Evolutionary conservation across 2,888 invertebrate species (phyloP), one percentile per base, ranked within the genome.

Genomic region (Callinectes sapidus): DNA sequence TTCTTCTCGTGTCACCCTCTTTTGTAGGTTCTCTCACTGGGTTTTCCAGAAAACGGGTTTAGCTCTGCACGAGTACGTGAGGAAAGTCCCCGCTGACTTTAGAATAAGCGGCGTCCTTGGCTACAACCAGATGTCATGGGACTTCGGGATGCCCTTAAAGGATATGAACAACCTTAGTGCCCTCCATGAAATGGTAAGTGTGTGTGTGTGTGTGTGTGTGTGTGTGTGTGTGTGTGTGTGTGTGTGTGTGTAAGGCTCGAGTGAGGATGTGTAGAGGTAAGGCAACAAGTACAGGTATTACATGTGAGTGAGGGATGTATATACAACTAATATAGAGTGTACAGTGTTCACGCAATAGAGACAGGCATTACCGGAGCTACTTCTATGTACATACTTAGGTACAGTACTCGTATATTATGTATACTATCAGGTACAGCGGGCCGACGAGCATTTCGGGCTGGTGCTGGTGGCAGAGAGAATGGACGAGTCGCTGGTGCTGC

Each of bases 111-210:
- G 28, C 28, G 39, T 23, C 42, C 16, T 89, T 23, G 95, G 95
- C 28, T 95, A 95, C 90, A 95, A 95, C 94, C 95, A 95, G 89
- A 95, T 95, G 95, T 91, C 95, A 14, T 95, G 95, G 92, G 95
- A 95, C 92, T 94, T 95, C 61, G 95, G 95, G 1, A 90, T 95
- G 16, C 93, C 94, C 18, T 89, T 94, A 0, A 66, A 90, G 10
- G 54, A 92, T 6, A 95, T 95, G 48, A 90, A 95, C 54, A 95
- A 95, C 92, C 42, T 86, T 10, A 93, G 93, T 3, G 90, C 91
- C 32, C 94, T 95, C 35, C 87, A 90, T n/a, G 90, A 94, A 28
- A 23, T 92, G 92, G 94, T 93, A 55, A 2, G 81, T 35, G 14
- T 16, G 35, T 35, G 81, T 35, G 81, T 32, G 71, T 32, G 32